Evolutionary conservation across 2,797 vertebrate species (phyloP), one percentile per base, ranked within the genome.

Genomic region (Bovichtus diacanthus): DNA sequence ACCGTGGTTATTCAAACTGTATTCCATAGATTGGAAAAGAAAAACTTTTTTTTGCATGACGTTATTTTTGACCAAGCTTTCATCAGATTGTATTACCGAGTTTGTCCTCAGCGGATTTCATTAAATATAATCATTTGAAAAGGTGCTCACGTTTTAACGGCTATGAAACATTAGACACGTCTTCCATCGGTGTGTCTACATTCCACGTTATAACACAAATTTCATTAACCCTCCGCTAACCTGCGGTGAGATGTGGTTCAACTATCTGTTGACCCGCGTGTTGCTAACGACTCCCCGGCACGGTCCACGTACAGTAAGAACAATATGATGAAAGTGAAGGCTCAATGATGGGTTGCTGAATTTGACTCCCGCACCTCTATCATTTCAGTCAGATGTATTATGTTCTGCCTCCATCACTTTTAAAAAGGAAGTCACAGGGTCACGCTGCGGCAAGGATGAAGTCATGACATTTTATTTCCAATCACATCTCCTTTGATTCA

Each of bases 381-480:
- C 76, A 46, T 59, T 78, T 85, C 83, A 87, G 78, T 90, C 82
- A 79, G 38, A 58, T 50, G 59, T 60, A 74, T 86, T 68, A 76
- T 81, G 63, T 71, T 87, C 76, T 47, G 55, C 58, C 66, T 83
- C 72, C 11, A 41, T 70, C 71, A 51, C 73, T 77, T 71, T 59
- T 34, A 61, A 70, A 61, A 70, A 59, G 31, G 59, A 81, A 68
- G 84, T 76, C 86, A 87, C 25, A 54, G 74, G 89, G 85, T 88
- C 87, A 76, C 11, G 1, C 53, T 38, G 73, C 81, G 74, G 81
- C 69, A 8, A 23, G 19, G 59, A 86, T 69, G 74, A 81, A 89
- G 85, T 82, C 82, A 51, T 15, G 82, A 80, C 84, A 87, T 84
- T 88, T 81, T 74, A 79, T 74, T 77, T 86, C 50, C 79, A 84